These are phyloP conservation scores for Suricata suricatta DNA, from an alignment of 2,113 vertebrate species.

Conservation along the genomic window DNA sequence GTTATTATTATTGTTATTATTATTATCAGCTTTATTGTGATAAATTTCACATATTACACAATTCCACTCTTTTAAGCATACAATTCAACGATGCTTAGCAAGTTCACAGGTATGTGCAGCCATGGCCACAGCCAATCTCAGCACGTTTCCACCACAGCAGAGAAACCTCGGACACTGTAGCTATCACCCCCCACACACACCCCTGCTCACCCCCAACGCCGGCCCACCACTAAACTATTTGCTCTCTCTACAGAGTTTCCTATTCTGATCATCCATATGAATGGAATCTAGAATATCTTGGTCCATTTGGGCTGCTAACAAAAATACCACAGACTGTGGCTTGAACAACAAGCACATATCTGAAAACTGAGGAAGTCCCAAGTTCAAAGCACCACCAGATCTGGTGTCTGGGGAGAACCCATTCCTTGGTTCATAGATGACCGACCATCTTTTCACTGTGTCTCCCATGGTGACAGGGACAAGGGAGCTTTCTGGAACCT, in stretches of 20 bases:
- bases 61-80: neutral
- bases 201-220: neutral
- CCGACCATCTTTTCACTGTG: neutral
- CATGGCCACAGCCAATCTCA: neutral
- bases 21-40: neutral
- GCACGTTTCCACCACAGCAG: neutral
- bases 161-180: neutral
- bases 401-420: neutral
- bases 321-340: neutral
- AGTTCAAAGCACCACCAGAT: neutral
- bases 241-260: neutral
- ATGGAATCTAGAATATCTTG: neutral
- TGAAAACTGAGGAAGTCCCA: neutral
- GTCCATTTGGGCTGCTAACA: neutral
- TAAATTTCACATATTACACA: neutral
- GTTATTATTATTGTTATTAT: too few relatives aligned
- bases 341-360: neutral
- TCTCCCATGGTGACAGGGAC: neutral
- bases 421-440: neutral
- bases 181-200: neutral
- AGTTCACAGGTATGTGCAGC: neutral
- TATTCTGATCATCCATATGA: neutral
- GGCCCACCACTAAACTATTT: neutral
- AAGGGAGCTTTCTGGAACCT: neutral
- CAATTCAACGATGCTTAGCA: neutral